Base-by-base conservation (phyloP, 2,113 vertebrate species). In the Pachycephala philippinensis region DNA sequence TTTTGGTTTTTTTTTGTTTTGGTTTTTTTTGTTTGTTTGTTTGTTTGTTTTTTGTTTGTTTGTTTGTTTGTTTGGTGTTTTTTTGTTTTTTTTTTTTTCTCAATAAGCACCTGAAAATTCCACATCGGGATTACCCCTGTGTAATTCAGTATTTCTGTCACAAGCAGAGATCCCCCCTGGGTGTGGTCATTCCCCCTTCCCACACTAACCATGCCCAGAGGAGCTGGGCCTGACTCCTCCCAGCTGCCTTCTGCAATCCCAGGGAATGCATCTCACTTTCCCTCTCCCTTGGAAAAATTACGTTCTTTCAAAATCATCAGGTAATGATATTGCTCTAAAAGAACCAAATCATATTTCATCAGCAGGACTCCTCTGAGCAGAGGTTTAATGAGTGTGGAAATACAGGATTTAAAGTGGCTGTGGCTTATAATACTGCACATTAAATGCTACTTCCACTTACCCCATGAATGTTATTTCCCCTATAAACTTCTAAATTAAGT, bases 331-430 rank as follows among this genome's bases (percentile, higher is more conserved):
- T 95, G 75, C 94, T 97, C 83, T 97, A 42, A 94, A 95, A 96
- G 75, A 96, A 65, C 72, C 56, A 91, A 64, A 63, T 83, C 79
- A 44, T 96, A 92, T 95, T 96, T 91, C 92, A 93, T 83, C 95
- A 97, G 95, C 94, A 57, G 84, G 96, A 61, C 10, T 94, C 74
- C 94, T 97, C 93, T 95, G 93, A 94, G 92, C n/a, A 83, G 87
- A 68, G 77, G 59, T 89, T 97, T 97, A 97, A 97, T 97, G 96
- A 97, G 64, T 76, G 76, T 94, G 87, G 90, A 94, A 95, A 95
- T 87, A 47, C 53, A 44, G 39, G 63, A 91, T 90, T 95, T 54
- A 19, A 95, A 93, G 79, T 80, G 74, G 45, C 81, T 63, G 50
- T 54, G 63, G 52, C 75, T 74, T 87, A 16, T 95, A 89, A 94